Percentiles rank a stretch among this genome's conserved stretches.
These are phyloP conservation scores for Carterocephalus palaemon DNA, from an alignment of 2,888 invertebrate species.

Conservation along the genomic window DNA sequence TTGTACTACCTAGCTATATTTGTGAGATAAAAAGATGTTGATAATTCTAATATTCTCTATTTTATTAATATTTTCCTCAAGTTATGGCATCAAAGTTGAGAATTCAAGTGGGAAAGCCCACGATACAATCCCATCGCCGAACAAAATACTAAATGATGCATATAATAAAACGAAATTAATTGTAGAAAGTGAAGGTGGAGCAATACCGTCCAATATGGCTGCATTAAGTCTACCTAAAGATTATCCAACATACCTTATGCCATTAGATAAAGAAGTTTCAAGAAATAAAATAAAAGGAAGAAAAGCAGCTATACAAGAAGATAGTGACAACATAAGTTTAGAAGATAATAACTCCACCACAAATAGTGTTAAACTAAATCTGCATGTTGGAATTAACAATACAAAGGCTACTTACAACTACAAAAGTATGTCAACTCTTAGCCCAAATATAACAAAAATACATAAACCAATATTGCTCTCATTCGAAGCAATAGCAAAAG, in stretches of 20 bases:
- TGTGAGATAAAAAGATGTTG: slow-evolving; percentile 10
- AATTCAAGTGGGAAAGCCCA: slow-evolving; percentile 9
- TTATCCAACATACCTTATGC: slow-evolving; percentile 40
- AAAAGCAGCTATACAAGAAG: slow-evolving; percentile 37
- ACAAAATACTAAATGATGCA: background rate
- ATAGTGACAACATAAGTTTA: slow-evolving; percentile 18
- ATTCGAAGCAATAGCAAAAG: slow-evolving; percentile 47
- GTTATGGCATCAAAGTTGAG: slow-evolving; percentile 7
- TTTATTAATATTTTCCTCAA: slow-evolving; percentile 9
- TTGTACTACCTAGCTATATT: no score
- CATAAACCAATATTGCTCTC: slow-evolving; percentile 56
- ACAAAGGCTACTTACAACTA: slow-evolving; percentile 24
- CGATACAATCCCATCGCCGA: background rate
- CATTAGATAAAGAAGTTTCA: slow-evolving; percentile 44
- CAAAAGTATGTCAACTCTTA: background rate
- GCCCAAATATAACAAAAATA: slow-evolving; percentile 31
- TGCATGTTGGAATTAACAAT: slow-evolving; percentile 24
- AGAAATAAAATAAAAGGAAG: slow-evolving; percentile 44
- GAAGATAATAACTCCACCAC: slow-evolving; percentile 19
- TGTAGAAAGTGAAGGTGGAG: slow-evolving; percentile 54
- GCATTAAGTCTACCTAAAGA: slow-evolving; percentile 41
- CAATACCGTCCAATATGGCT: slow-evolving; percentile 40
- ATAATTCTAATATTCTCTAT: slow-evolving; percentile 12
- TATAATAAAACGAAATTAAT: slow-evolving; percentile 39
- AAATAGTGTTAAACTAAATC: slow-evolving; percentile 12